These are phyloP conservation scores for Nasonia longicornis DNA, from an alignment of 1,140 invertebrate species.

Conservation along the genomic window DNA sequence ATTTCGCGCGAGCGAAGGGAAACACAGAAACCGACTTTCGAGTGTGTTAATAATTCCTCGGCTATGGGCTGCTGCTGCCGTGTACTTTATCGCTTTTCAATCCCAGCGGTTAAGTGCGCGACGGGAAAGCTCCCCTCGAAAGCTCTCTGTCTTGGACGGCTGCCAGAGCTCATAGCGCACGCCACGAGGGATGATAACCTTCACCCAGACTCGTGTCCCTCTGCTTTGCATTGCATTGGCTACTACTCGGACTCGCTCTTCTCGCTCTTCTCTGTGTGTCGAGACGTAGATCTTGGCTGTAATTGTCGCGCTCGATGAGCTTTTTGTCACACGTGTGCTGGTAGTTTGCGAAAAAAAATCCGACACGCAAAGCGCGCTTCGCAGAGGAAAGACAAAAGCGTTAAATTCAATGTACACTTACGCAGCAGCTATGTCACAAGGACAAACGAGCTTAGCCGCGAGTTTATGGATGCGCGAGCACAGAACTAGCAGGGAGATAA, in stretches of 20 bases:
- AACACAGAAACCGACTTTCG: slow-evolving; percentile 9
- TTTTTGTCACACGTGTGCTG: too few relatives aligned
- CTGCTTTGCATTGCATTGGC: slow-evolving; percentile 33
- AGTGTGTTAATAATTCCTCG: slow-evolving; percentile 38
- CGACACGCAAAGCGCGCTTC: too few relatives aligned
- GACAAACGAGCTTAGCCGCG: not conserved
- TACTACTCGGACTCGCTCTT: not conserved
- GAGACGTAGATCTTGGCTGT: not conserved
- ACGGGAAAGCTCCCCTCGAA: slow-evolving; percentile 52
- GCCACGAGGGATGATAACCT: slow-evolving; percentile 57
- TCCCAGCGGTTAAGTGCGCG: slow-evolving; percentile 54
- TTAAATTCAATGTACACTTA: not conserved
- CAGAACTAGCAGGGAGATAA: too few relatives aligned
- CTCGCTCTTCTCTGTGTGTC: not conserved
- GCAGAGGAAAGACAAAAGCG: too few relatives aligned
- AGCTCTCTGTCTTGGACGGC: slow-evolving; percentile 54
- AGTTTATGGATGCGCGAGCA: not conserved
- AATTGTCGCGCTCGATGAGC: not conserved
- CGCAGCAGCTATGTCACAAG: not conserved
- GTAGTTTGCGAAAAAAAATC: too few relatives aligned
- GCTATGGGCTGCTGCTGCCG: not conserved
- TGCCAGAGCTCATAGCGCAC: slow-evolving; percentile 49
- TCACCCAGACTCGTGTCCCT: slow-evolving; percentile 48
- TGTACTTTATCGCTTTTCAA: slow-evolving; percentile 56
- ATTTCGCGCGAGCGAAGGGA: slow-evolving; percentile 4